Evolutionary conservation across 2,113 vertebrate genomes (phyloP).

Genomic region (Alosa alosa): DNA sequence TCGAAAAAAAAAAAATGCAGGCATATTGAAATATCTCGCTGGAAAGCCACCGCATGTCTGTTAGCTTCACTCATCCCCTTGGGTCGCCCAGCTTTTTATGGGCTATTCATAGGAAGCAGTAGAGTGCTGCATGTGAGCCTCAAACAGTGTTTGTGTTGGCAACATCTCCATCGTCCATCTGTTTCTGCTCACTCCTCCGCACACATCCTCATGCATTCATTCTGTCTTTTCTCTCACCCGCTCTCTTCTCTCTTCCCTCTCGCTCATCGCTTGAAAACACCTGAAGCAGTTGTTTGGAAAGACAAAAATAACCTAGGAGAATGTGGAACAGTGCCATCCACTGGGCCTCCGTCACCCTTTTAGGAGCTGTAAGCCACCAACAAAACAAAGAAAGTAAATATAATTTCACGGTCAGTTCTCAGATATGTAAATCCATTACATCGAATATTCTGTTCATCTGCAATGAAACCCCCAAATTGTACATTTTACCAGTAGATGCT

Average conservation of each 20-base stretch:
- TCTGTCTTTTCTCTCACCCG: not conserved
- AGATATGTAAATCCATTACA: not conserved
- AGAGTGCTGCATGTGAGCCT: constrained; percentile 47
- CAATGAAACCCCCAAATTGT: not conserved
- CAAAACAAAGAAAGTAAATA: not conserved
- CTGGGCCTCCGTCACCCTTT: not conserved
- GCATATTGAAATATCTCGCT: not conserved
- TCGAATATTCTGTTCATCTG: not conserved
- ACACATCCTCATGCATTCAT: not conserved
- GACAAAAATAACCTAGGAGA: not conserved
- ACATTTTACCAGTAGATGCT: not conserved
- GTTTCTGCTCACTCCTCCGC: constrained; percentile 55
- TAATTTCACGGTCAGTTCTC: too few relatives aligned
- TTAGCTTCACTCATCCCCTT: not conserved
- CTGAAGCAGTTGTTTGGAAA: not conserved
- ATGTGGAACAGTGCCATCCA: not conserved
- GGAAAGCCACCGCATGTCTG: not conserved
- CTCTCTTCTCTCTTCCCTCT: not conserved
- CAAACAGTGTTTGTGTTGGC: constrained; percentile 68
- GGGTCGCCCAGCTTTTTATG: not conserved
- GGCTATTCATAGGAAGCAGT: constrained; percentile 45
- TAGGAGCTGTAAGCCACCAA: not conserved
- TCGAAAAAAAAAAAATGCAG: not conserved
- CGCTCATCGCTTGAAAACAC: not conserved
- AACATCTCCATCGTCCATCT: constrained; percentile 52